These are phyloP conservation scores for Drosophila hydei DNA, from an alignment of 1,140 invertebrate species.

Conservation along the genomic window DNA sequence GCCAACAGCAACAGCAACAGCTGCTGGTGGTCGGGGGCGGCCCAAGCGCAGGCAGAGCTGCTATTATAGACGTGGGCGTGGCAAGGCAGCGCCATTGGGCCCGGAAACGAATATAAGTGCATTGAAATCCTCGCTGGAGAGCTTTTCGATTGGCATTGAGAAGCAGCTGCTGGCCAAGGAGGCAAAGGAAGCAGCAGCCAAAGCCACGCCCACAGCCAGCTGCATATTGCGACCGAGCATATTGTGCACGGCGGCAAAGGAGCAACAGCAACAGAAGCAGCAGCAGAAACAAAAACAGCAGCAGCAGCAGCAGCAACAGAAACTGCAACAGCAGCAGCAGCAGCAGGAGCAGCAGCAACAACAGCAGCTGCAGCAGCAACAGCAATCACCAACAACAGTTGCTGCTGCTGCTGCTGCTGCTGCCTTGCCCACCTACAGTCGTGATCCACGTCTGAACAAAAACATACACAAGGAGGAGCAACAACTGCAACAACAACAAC, in stretches of 20 bases:
- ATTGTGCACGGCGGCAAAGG: conserved; percentile 50
- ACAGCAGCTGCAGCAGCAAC: conserved; percentile 6
- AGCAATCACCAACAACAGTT: not conserved
- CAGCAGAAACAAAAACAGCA: conserved; percentile 24
- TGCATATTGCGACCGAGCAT: conserved; percentile 63
- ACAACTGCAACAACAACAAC: conserved; percentile 5
- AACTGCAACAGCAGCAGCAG: conserved; percentile 3
- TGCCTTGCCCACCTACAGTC: conserved; percentile 58
- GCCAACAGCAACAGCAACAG: not conserved
- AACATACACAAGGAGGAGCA: conserved; percentile 74
- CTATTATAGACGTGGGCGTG: conserved; percentile 56
- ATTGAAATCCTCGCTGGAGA: conserved; percentile 74
- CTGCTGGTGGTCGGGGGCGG: conserved; percentile 25
- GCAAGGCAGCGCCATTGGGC: conserved; percentile 50
- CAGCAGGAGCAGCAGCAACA: conserved; percentile 3
- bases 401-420: conserved; percentile 3
- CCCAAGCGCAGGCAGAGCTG: conserved; percentile 69
- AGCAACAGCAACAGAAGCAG: conserved; percentile 27
- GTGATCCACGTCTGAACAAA: conserved; percentile 79
- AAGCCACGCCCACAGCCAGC: not conserved
- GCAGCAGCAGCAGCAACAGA: conserved; percentile 7
- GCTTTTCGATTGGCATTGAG: conserved; percentile 79
- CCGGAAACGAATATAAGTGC: conserved; percentile 63
- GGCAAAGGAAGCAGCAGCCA: conserved; percentile 36
- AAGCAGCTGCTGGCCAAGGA: conserved; percentile 66